Conservation (phyloP, 2,888 invertebrate genomes). For the Sipha maydis region DNA sequence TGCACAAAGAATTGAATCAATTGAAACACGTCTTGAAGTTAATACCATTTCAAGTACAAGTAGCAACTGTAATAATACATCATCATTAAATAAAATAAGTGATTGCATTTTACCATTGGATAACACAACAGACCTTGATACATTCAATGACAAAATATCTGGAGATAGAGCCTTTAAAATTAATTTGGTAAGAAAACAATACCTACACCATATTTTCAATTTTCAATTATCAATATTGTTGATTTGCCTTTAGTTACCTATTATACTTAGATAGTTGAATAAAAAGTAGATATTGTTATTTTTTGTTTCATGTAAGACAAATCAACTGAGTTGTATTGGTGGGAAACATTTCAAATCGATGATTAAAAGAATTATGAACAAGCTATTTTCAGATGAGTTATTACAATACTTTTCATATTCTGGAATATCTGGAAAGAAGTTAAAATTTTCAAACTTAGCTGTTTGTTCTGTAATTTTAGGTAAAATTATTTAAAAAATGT, state of each 20-base stretch:
- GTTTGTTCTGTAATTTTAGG: neutral
- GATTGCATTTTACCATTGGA: slow-evolving; percentile 9
- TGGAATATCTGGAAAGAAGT: neutral
- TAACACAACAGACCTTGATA: neutral
- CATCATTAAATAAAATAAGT: neutral
- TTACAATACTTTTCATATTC: neutral
- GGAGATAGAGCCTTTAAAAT: neutral
- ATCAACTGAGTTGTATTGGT: neutral
- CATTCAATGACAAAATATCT: neutral
- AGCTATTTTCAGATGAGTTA: neutral
- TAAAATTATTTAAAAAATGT: no score
- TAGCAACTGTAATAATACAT: slow-evolving; percentile 1
- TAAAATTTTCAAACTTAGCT: neutral
- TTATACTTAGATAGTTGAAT: no score
- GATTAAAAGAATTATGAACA: neutral
- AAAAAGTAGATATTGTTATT: neutral
- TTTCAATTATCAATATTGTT: neutral
- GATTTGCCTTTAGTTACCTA: no score
- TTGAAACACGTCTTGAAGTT: neutral
- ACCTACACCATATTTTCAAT: neutral
- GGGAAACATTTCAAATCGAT: neutral
- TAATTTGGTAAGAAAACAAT: slow-evolving; percentile 16
- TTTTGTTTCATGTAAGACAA: neutral
- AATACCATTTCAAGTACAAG: neutral
- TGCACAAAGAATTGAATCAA: neutral